A percentile compares a stretch with the other conserved stretches of the same genome.
phyloP scores from a whole-genome alignment of 2,113 vertebrate genomes.

The Solea senegalensis region DNA sequence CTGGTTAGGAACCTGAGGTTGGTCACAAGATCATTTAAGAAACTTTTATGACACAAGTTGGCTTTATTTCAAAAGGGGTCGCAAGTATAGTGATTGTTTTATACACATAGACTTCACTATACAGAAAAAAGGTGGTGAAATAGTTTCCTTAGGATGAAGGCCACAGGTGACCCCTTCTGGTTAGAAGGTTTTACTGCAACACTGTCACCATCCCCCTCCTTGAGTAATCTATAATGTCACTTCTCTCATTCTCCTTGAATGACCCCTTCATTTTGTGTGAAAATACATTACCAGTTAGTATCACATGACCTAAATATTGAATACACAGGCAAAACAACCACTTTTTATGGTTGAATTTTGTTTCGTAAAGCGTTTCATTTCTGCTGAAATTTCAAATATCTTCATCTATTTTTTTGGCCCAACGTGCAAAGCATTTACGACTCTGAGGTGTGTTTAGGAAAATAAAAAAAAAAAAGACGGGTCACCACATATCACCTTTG shows the following conservation, averaged over 20 bases:
- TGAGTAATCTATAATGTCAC: not conserved
- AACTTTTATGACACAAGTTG: too few species aligned
- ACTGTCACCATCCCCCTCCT: not conserved
- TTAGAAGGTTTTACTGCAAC: slow-evolving; percentile 46
- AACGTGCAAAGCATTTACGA: slow-evolving; percentile 15
- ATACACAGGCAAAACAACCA: not conserved
- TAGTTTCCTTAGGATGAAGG: slow-evolving; percentile 16
- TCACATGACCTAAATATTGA: not conserved
- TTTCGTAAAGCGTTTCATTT: not conserved
- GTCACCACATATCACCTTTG: slow-evolving; percentile 40
- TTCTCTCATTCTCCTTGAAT: slow-evolving; percentile 41
- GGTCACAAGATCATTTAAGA: too few species aligned
- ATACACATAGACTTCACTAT: too few species aligned
- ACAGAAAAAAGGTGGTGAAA: not conserved
- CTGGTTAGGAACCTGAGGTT: not conserved
- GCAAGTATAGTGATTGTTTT: too few species aligned
- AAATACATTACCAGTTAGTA: slow-evolving; percentile 15
- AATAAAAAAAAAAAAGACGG: slow-evolving; percentile 4
- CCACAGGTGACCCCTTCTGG: slow-evolving; percentile 70
- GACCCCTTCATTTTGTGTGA: slow-evolving; percentile 19
- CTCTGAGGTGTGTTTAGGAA: slow-evolving; percentile 16
- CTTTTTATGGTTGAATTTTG: slow-evolving; percentile 2
- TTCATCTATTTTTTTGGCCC: slow-evolving; percentile 7
- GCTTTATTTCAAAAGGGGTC: too few species aligned
- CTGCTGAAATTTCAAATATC: not conserved